A percentile compares a stretch with the other conserved stretches of the same genome.
phyloP scores from a whole-genome alignment of 2,113 vertebrate species.

The Sphaerodactylus townsendi region DNA sequence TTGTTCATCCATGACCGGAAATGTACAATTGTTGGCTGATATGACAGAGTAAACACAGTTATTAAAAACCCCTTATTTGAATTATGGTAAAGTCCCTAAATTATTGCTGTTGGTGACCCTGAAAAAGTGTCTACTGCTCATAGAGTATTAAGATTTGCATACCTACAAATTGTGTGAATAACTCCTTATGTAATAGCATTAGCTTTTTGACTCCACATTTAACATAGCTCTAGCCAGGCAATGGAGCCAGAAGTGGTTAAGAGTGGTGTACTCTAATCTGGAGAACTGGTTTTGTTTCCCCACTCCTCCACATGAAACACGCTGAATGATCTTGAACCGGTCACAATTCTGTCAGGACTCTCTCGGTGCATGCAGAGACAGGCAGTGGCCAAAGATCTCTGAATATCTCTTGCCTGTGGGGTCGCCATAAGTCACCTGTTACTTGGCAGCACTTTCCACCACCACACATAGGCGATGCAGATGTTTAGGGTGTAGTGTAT shows the following conservation, averaged over 20 bases:
- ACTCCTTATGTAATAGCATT: not conserved
- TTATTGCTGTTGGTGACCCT: not conserved
- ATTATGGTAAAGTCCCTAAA: not conserved
- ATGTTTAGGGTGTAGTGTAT: not conserved
- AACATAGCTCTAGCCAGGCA: not conserved
- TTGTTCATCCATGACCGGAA: not conserved
- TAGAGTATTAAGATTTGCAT: too few species aligned
- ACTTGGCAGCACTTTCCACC: too few species aligned
- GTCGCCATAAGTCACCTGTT: too few species aligned
- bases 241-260: too few species aligned
- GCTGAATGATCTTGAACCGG: too few species aligned
- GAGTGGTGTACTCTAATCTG: too few species aligned
- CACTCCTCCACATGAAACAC: too few species aligned
- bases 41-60: not conserved
- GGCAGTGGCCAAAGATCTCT: too few species aligned
- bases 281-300: too few species aligned
- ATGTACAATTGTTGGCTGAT: not conserved
- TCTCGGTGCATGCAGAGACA: too few species aligned
- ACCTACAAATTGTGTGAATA: not conserved
- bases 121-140: not conserved
- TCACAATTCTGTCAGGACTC: too few species aligned
- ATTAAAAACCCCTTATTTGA: not conserved
- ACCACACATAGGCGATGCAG: not conserved
- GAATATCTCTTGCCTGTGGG: too few species aligned
- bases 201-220: not conserved